Evolutionary conservation across 2,888 invertebrate genomes (phyloP), one percentile per base, ranked within the genome.

Genomic region (Rotaria sp.): DNA sequence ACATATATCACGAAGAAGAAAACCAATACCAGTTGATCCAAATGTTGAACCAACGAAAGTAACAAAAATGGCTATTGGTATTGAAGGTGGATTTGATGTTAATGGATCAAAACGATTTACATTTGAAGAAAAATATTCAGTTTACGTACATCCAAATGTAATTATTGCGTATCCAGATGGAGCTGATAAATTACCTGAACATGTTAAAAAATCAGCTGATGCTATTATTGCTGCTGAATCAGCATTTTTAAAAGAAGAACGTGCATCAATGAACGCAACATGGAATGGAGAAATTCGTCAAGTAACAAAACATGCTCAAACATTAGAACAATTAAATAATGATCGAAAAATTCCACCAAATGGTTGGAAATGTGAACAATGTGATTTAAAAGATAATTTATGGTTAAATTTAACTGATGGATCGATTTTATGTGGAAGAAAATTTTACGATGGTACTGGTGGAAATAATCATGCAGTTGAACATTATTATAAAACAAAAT

Each of bases 361-460:
- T 2, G 96, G 96, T 1, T 97, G 97, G 97, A 94, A 94, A 90
- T 88, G 88, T 84, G 94, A 94, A 90, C 94, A 94, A 89, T 99
- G 99, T 91, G 96, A 96, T 89, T 93, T 96, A 88, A 95, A 94
- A 30, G 95, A 94, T 89, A 99, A 99, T 92, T 92, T 99, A 7
- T 99, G 99, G 99, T 92, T 99, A 85, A 99, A 99, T 92, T 93
- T 99, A 84, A 96, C 96, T 0, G 98, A 99, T 90, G 99, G 98
- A 2, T 93, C 94, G 8, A 94, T 99, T 88, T 92, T 96, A 35
- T 98, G 98, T 91, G 98, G 98, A 0, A 93, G 98, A 75, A 94
- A 94, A 89, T 96, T 95, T 92, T 96, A 94, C 88, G 96, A 96
- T 67, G 86, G 86, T 30, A 85, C 84, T 24, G 85, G 87, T 0